Evolutionary conservation across 2,888 invertebrate genomes (phyloP).

Genomic region (Scaptomyza reducta): DNA sequence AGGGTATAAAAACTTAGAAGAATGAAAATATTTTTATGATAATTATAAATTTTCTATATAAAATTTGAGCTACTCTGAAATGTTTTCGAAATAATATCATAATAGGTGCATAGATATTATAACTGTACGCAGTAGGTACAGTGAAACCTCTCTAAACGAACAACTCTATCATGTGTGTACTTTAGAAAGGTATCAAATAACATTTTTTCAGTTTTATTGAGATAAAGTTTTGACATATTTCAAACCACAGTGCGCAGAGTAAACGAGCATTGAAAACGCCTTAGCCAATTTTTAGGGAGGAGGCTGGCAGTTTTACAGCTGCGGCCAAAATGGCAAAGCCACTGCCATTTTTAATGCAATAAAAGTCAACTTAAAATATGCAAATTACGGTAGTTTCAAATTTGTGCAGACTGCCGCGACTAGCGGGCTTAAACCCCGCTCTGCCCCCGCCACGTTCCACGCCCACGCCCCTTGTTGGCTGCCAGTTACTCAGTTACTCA

Average conservation of each 20-base stretch:
- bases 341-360: slow-evolving; percentile 81
- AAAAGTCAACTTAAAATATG: slow-evolving; percentile 82
- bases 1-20: too few species aligned
- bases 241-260: slow-evolving; percentile 30
- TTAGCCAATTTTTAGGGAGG: slow-evolving; percentile 30
- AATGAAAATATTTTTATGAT: too few species aligned
- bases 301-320: slow-evolving; percentile 53
- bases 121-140: too few species aligned
- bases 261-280: slow-evolving; percentile 21
- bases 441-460: background rate
- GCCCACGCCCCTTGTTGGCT: background rate
- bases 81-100: too few species aligned
- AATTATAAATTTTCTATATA: too few species aligned
- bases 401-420: slow-evolving; percentile 72
- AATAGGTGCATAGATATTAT: too few species aligned
- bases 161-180: too few species aligned
- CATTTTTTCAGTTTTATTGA: background rate
- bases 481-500: slow-evolving; percentile 10
- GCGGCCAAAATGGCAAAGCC: slow-evolving; percentile 74
- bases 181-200: background rate
- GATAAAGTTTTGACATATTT: background rate
- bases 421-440: slow-evolving; percentile 22
- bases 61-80: too few species aligned
- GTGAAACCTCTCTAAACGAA: too few species aligned
- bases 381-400: slow-evolving; percentile 80